A percentile compares a stretch with the other conserved stretches of the same genome.
These are phyloP conservation scores for Laodelphax striatellus DNA, from an alignment of 1,140 invertebrate species.

Conservation along the genomic window DNA sequence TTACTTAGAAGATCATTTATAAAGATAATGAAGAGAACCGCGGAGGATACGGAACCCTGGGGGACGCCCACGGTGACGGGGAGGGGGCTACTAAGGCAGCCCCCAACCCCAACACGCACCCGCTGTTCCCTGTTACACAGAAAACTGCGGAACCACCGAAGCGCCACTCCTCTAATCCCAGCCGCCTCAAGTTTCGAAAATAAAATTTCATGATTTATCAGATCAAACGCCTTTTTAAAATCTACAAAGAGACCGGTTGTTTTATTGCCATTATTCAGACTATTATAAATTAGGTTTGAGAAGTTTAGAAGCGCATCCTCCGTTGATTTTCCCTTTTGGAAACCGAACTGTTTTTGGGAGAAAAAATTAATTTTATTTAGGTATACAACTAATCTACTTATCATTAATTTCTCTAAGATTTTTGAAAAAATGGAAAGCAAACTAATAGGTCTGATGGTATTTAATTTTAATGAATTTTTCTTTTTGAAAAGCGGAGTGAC, in stretches of 20 bases:
- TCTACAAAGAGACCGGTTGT: constrained; percentile 4
- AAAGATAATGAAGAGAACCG: constrained; percentile 7
- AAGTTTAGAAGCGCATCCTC: background rate
- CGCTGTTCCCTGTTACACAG: background rate
- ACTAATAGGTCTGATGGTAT: constrained; percentile 4
- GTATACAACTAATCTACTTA: constrained; percentile 1
- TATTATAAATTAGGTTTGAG: constrained; percentile 4
- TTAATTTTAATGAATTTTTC: background rate
- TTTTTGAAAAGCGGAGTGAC: constrained; percentile 1
- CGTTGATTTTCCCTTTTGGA: constrained; percentile 6
- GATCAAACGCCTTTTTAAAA: constrained; percentile 6
- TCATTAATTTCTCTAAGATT: constrained; percentile 8
- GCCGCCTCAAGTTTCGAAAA: constrained; percentile 1
- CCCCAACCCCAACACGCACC: background rate
- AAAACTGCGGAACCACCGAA: background rate
- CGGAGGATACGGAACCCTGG: constrained; percentile 3
- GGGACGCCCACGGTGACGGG: background rate
- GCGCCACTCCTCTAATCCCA: constrained; percentile 2
- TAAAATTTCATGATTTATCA: constrained; percentile 2
- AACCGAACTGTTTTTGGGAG: constrained; percentile 1
- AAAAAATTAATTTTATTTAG: constrained; percentile 5
- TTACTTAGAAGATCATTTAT: constrained; percentile 4
- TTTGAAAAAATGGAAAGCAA: constrained; percentile 11
- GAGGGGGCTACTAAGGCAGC: background rate
- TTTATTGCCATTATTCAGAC: constrained; percentile 1